Evolutionary conservation across 2,113 vertebrate species (phyloP).

Genomic region (Neoarius graeffei): DNA sequence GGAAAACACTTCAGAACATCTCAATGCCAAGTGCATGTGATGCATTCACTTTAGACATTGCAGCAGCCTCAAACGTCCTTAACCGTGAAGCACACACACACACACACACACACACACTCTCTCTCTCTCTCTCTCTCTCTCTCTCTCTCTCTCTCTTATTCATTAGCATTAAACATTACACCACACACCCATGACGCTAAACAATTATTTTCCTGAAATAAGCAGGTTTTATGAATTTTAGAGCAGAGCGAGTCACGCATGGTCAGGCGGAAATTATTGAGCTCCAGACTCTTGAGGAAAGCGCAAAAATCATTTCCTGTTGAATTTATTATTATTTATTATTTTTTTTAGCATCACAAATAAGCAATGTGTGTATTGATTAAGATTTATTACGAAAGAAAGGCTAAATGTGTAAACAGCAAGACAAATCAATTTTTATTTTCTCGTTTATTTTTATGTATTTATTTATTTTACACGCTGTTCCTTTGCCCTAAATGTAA

Average conservation of each 20-base stretch:
- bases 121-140: no score
- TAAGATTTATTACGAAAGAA: background rate
- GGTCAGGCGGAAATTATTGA: background rate
- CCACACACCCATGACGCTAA: conserved; percentile 26
- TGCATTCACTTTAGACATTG: conserved; percentile 15
- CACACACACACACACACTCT: background rate
- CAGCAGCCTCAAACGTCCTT: conserved; percentile 22
- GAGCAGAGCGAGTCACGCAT: conserved; percentile 43
- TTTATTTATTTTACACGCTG: background rate
- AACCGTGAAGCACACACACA: background rate
- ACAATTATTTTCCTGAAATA: conserved; percentile 12
- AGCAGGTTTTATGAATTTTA: conserved; percentile 62
- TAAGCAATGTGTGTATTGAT: background rate
- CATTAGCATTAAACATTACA: conserved; percentile 67
- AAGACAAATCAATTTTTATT: background rate
- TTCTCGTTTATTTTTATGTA: background rate
- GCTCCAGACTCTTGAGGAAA: background rate
- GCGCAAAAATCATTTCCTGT: background rate
- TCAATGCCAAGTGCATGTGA: conserved; percentile 35
- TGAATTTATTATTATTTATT: background rate
- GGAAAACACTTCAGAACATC: conserved; percentile 31
- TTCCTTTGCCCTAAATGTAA: background rate
- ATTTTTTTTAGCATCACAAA: background rate
- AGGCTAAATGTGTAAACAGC: background rate
- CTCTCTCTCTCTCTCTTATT: conserved; percentile 34